Evolutionary conservation across 2,888 invertebrate genomes (phyloP).

Genomic region (Cantharis nigra): DNA sequence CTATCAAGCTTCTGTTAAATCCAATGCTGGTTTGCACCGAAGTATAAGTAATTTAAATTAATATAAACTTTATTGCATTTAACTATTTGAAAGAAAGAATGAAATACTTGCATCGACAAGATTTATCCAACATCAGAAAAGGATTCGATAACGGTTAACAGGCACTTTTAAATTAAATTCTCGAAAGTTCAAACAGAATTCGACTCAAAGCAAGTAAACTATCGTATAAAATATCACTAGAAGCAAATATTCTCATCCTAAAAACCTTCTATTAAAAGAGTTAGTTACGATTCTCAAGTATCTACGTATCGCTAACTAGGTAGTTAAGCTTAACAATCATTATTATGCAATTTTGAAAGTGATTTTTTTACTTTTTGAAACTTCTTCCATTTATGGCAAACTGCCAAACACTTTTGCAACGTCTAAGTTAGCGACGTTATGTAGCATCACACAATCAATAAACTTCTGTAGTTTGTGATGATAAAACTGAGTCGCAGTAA

Average conservation of each 20-base stretch:
- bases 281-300: neutral
- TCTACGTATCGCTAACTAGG: neutral
- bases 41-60: neutral
- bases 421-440: neutral
- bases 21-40: neutral
- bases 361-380: neutral
- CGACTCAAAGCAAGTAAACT: slow-evolving; percentile 28
- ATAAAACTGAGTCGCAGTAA: neutral
- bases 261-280: neutral
- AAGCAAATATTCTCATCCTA: slow-evolving; percentile 17
- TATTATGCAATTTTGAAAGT: neutral
- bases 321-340: neutral
- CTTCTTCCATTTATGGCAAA: neutral
- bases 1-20: neutral
- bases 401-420: neutral
- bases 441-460: neutral
- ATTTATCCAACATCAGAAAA: slow-evolving; percentile 11
- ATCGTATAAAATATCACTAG: slow-evolving; percentile 21
- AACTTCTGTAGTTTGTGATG: neutral
- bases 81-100: neutral
- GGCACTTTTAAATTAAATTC: slow-evolving; percentile 29
- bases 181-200: slow-evolving; percentile 24
- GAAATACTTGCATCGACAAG: neutral
- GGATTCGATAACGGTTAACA: slow-evolving; percentile 25
- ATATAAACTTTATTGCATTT: neutral